Conservation (phyloP, 2,113 vertebrate genomes). For the Athene noctua region DNA sequence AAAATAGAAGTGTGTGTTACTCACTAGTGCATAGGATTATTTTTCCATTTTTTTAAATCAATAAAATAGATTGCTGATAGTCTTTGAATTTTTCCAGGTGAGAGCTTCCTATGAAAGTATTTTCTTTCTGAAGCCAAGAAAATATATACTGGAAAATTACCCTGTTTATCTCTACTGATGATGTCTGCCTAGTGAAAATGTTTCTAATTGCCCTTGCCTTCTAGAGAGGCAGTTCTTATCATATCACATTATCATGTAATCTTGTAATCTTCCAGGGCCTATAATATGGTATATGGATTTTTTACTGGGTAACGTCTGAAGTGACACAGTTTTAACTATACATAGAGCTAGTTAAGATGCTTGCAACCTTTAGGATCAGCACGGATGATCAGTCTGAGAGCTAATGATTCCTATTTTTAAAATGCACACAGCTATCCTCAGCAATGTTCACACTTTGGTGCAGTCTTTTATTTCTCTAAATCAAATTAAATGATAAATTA, state of each 20-base stretch:
- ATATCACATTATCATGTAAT: slow-evolving; percentile 41
- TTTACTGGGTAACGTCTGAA: slow-evolving; percentile 19
- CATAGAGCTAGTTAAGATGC: background rate
- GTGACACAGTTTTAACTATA: slow-evolving; percentile 16
- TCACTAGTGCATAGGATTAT: background rate
- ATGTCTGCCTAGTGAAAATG: slow-evolving; percentile 35
- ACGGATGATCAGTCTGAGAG: background rate
- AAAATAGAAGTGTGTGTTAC: background rate
- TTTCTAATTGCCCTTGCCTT: slow-evolving; percentile 50
- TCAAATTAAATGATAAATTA: background rate
- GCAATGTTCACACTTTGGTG: background rate
- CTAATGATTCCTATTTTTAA: background rate
- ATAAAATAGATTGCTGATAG: background rate
- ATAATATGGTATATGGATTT: background rate
- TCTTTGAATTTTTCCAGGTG: background rate
- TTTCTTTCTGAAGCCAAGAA: background rate
- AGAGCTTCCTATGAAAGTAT: background rate
- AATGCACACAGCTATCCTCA: background rate
- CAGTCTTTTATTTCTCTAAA: background rate
- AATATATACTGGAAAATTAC: slow-evolving; percentile 23
- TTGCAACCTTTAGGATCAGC: slow-evolving; percentile 17
- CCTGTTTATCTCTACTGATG: slow-evolving; percentile 38
- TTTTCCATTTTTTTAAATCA: background rate
- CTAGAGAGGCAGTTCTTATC: slow-evolving; percentile 29
- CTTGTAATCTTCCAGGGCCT: slow-evolving; percentile 24